Evolutionary conservation across 2,888 invertebrate genomes (phyloP), one percentile per base, ranked within the genome.

Genomic region (Rhamnusium bicolor): DNA sequence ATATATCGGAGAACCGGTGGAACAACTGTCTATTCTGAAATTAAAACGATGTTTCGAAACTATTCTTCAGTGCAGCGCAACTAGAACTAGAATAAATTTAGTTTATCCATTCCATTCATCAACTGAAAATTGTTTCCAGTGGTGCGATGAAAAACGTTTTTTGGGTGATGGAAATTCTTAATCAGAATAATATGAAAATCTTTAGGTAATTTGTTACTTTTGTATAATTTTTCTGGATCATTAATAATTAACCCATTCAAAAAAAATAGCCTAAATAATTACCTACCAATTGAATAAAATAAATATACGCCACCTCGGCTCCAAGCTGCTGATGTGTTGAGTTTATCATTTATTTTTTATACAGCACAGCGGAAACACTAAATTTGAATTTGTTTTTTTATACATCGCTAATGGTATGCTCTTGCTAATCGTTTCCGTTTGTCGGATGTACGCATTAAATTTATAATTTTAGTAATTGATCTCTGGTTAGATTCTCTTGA

Each of bases 381-480:
- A 51, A 72, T 65, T 53, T 32, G 47, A 61, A 70, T 73, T 70
- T 72, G 72, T 75, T 70, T 70, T 73, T 71, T 46, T 21, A 21
- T 21, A 1, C 8, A 63, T 46, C 73, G 62, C 70, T 72, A 72
- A 75, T 71, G 70, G 68, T 74, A 70, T 74, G 72, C 72, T 69
- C 24, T 56, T 12, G 14, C 56, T 67, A 67, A 67, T 67, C 67
- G 56, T 40, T 74, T 72, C 63, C 73, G 60, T 70, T 71, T 71
- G 71, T 77, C 79, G 78, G 69, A 54, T 54, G 54, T 47, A 46
- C 69, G 73, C 75, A 74, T 74, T 79, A 75, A 75, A 80, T 77
- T 76, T 76, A 78, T 79, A 79, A 82, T 80, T 81, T 81, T 69
- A 73, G 80, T 84, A 85, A 84, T 83, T 80, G 82, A 84, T 84